Evolutionary conservation across 2,113 vertebrate species (phyloP), one percentile per base, ranked within the genome.

Genomic region (Lutjanus erythropterus): DNA sequence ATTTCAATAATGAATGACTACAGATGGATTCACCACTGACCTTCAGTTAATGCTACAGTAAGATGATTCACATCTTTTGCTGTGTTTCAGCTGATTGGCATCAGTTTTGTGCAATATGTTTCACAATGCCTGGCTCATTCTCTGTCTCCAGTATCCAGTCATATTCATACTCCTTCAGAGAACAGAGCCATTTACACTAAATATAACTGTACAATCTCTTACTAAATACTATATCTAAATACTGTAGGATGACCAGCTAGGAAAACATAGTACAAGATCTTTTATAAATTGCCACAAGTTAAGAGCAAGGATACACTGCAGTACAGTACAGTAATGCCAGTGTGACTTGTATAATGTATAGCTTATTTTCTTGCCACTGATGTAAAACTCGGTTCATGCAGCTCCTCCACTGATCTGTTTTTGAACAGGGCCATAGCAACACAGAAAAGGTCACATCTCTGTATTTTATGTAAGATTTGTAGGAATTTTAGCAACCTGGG

Each of bases 1-100:
- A 19, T 58, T 21, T 19, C 25, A 19, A 11, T 27, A 44, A 49
- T 44, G 6, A n/a, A 31, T 12, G 29, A 33, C 23, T 23, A 7
- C 59, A 44, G 33, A 65, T 19, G 53, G 27, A 64, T 42, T 41
- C 50, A 50, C 35, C 46, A 18, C 65, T 15, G 16, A 0, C 16
- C 15, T 5, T 37, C 5, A 50, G 29, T 42, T 25, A 62, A 41
- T 35, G n/a, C 27, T 39, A 1, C 37, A 59, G 59, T 46, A 64
- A 70, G 25, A 59, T 53, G 50, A 80, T 35, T 68, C 25, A 41
- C 29, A 39, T 52, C 53, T 61, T 39, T 37, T 7, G 19, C 5
- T 11, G 9, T n/a, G 21, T n/a, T 12, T 11, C n/a, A 19, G 58
- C 1, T 39, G 35, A 25, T 23, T n/a, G 21, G 33, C 58, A 23